Evolutionary conservation across 23 tunicate species (phyloP), one percentile per base, ranked within the genome.

Genomic region (Phallusia fumigata): DNA sequence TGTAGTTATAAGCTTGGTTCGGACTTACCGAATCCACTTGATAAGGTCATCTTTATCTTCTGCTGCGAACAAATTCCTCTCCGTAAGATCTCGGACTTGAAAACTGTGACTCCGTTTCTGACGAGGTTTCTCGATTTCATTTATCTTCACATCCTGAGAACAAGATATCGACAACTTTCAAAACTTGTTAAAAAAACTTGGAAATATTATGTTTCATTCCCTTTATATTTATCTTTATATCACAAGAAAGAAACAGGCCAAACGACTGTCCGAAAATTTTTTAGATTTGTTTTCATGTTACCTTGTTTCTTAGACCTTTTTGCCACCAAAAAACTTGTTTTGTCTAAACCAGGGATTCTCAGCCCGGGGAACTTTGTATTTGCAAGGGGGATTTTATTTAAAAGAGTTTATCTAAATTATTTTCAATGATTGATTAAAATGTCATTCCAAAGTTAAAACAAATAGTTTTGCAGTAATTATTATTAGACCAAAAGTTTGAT

Each of bases 51-150:
- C 86, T 31, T 76, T 84, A 32, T 80, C 79, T 34, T 35, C 44
- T 0, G 97, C 88, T 0, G 97, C 91, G 64, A 92, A 92, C 30
- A 88, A 26, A 74, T 80, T 85, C 24, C 97, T 85, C 36, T 87
- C 85, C 15, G 82, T 87, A 0, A 84, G 19, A 81, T 92, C 92
- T 0, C 97, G 83, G 32, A 92, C 85, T 80, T 92, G 91, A 33
- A 92, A 92, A 84, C 97, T 92, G 82, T 92, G 74, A 21, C 86
- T 78, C 19, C 97, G 82, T 65, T 83, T 87, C 31, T 92, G 97
- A 33, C 97, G 86, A 18, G 34, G 26, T 74, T 92, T 92, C 75
- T 92, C 97, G 58, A 92, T 84, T 79, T 92, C 89, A 72, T 92
- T 84, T 16, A 82, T 82, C 36, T 81, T 87, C 30, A 92, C 74